Evolutionary conservation across 2,113 vertebrate species (phyloP).

Genomic region (Heterotis niloticus): DNA sequence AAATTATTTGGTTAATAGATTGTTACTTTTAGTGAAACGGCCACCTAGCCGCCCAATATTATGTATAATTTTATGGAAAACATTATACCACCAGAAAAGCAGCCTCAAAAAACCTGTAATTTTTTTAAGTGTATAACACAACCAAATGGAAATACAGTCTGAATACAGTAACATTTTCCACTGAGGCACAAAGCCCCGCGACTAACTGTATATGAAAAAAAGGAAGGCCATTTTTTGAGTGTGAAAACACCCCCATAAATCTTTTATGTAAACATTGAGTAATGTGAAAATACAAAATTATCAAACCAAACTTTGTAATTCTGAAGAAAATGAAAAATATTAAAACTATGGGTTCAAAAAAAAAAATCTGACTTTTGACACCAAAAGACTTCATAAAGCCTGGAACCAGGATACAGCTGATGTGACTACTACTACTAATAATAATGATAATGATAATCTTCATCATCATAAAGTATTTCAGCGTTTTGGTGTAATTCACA

Average conservation of each 20-base stretch:
- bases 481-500: no score
- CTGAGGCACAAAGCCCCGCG: neutral
- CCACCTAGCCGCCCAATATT: no score
- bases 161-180: neutral
- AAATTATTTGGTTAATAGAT: no score
- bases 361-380: no score
- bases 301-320: neutral
- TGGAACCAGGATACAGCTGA: no score
- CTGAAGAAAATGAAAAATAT: no score
- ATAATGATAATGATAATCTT: no score
- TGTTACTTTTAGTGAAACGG: no score
- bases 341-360: no score
- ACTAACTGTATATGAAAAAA: constrained; percentile 13
- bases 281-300: neutral
- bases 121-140: neutral
- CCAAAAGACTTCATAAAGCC: no score
- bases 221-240: neutral
- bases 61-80: neutral
- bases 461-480: no score
- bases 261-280: neutral
- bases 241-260: neutral
- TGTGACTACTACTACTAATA: no score
- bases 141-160: neutral
- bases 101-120: neutral
- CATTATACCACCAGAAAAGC: neutral